phyloP scores from a whole-genome alignment of 2,888 invertebrate species.

The Prenolepis imparis region DNA sequence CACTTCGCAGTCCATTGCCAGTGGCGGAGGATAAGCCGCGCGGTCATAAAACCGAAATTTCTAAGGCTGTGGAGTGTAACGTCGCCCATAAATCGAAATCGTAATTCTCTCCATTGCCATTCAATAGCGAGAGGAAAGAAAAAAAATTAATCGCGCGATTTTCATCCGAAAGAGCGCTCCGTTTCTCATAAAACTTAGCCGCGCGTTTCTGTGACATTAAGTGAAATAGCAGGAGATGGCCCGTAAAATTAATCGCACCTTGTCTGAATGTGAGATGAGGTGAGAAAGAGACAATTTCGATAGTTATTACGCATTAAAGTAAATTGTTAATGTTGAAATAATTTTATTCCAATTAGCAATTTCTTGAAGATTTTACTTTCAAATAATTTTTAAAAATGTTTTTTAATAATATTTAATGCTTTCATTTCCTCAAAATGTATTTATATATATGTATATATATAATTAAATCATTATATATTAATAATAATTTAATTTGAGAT shows the following conservation, averaged over 20 bases:
- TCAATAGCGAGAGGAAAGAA: constrained; percentile 65
- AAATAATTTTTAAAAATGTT: not conserved
- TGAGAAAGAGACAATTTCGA: not conserved
- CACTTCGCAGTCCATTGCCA: constrained; percentile 74
- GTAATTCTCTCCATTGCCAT: constrained; percentile 77
- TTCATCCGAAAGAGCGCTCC: constrained; percentile 50
- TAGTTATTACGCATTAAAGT: not conserved
- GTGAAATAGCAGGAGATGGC: constrained; percentile 45
- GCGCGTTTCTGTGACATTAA: constrained; percentile 47
- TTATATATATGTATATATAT: not conserved
- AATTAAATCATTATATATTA: constrained; percentile 2
- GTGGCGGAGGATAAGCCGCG: constrained; percentile 74
- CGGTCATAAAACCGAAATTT: constrained; percentile 78
- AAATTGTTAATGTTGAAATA: not conserved
- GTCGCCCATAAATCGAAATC: constrained; percentile 73
- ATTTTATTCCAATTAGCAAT: not conserved
- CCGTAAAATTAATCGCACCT: constrained; percentile 43
- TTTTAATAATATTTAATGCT: not conserved
- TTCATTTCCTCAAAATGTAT: not conserved
- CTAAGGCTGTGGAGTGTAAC: constrained; percentile 72
- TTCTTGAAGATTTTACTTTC: not conserved
- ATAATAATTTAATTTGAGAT: not conserved
- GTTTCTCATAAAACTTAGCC: constrained; percentile 62
- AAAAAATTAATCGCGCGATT: constrained; percentile 64
- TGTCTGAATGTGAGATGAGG: constrained; percentile 14